phyloP scores from a whole-genome alignment of 2,113 vertebrate genomes.

The Vulpes vulpes region DNA sequence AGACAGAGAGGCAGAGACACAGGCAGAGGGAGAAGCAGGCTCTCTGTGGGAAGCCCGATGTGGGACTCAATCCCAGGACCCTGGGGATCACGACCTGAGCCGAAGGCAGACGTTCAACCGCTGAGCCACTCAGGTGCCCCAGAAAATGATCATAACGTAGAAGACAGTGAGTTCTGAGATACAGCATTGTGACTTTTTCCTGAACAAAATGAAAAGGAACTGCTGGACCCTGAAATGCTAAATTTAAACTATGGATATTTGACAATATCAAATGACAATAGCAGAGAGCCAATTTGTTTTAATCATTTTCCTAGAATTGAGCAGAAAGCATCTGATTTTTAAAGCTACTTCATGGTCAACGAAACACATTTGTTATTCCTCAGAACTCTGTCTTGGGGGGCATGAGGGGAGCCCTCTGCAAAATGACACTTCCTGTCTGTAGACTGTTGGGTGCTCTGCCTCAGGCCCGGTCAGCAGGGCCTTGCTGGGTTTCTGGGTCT shows the following conservation, averaged over 20 bases:
- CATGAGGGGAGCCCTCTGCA: background rate
- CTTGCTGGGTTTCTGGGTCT: background rate
- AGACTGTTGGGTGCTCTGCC: background rate
- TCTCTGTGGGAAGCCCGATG: no score
- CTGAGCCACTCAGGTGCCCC: no score
- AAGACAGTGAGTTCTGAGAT: background rate
- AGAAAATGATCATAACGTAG: no score
- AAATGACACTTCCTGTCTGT: background rate
- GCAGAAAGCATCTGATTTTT: background rate
- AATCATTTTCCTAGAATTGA: background rate
- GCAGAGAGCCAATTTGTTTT: background rate
- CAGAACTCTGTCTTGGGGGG: background rate
- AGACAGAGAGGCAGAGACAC: no score
- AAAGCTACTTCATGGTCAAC: background rate
- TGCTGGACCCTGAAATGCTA: background rate
- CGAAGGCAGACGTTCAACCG: no score
- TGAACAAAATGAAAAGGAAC: constrained; percentile 14
- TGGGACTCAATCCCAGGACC: no score
- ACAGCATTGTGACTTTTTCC: background rate
- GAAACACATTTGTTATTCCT: background rate
- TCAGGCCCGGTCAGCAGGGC: background rate
- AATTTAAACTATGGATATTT: constrained; percentile 16
- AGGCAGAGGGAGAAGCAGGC: no score
- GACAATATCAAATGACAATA: background rate
- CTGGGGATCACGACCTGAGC: no score